Evolutionary conservation across 1,140 invertebrate species (phyloP), one percentile per base, ranked within the genome.

Genomic region (Orchesella cincta): DNA sequence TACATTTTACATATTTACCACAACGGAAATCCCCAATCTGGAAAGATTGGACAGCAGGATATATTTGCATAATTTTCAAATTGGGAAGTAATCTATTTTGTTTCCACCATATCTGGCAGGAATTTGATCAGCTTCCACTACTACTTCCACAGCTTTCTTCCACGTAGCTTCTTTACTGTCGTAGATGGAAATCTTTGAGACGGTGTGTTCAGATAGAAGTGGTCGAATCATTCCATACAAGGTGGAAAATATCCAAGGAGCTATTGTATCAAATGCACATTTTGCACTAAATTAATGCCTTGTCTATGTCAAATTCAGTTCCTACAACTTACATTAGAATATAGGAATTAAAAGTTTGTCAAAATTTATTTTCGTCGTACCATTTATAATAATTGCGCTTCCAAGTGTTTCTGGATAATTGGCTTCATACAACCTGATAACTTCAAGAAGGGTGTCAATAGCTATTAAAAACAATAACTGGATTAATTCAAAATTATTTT

Each of bases 131-230:
- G 14, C 51, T 16, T 77, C 76, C 5, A 77, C n/a, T 18, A 74
- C 16, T 46, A 35, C 76, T 1, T 12, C 20, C 39, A 77, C 28
- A 0, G 76, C 76, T 46, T 77, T 77, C 54, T 67, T 77, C 76
- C 76, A 77, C 33, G 52, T 51, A 2, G 71, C n/a, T 51, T 74
- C 76, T 67, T 77, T 77, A 57, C 34, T 64, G 54, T 74, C 76
- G 33, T 46, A 77, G 18, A 77, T 77, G 0, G 34, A 1, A 33
- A 77, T 77, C 64, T 77, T 77, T 1, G 71, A 39, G 3, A 74
- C 72, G 1, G 76, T 77, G 35, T 73, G 28, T 18, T 39, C 20
- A 3, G 67, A 73, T 1, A 76, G 76, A 0, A 76, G 18, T 16
- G 76, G 76, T 16, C 62, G 52, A 26, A 76, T 76, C 76, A 76